Base-by-base conservation (phyloP, 2,888 invertebrate genomes). In the Thymelicus acteon region DNA sequence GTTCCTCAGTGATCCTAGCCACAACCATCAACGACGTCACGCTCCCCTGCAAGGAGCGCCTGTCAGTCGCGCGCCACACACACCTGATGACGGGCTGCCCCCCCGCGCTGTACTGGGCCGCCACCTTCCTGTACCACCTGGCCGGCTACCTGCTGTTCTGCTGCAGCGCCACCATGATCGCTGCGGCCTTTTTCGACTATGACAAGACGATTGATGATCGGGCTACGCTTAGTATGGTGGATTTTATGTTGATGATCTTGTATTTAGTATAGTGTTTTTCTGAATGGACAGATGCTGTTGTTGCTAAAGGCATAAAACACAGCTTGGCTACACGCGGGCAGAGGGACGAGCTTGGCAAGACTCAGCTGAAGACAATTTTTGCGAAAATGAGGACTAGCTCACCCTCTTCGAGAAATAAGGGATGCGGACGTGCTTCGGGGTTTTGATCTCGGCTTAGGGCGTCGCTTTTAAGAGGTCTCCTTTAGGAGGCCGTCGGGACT, bases 71-170 rank as follows among this genome's bases (percentile, higher is more conserved):
- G 39, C 95, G 95, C 71, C 95, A 95, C 72, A 82, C 96, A 40
- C 96, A 96, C 81, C 86, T 94, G 44, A 95, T 95, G 95, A 92
- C 95, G 0, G 95, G 96, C 6, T 92, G 95, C 6, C 89, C 94
- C 0, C 89, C 94, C 0, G 73, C 82, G 1, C 85, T 89, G 0
- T 96, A 95, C 79, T 96, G 96, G 96, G 44, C 92, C 0, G 87
- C 94, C 0, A 94, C 92, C 67, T 94, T 95, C 68, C 10, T 92
- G 1, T 94, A 94, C 76, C 96, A 96, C 83, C 10, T 93, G 6
- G 60, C 94, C 8, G 86, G 90, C 72, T 74, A 72, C 61, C 6
- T 86, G 2, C 2, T 82, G 52, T 72, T 83, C 5, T 8, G 79
- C 13, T 72, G 82, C 31, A 77, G 81, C 67, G 70, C 77, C 12